These are phyloP conservation scores for Drosophila anomalipes DNA, from an alignment of 2,888 invertebrate genomes.

Conservation along the genomic window DNA sequence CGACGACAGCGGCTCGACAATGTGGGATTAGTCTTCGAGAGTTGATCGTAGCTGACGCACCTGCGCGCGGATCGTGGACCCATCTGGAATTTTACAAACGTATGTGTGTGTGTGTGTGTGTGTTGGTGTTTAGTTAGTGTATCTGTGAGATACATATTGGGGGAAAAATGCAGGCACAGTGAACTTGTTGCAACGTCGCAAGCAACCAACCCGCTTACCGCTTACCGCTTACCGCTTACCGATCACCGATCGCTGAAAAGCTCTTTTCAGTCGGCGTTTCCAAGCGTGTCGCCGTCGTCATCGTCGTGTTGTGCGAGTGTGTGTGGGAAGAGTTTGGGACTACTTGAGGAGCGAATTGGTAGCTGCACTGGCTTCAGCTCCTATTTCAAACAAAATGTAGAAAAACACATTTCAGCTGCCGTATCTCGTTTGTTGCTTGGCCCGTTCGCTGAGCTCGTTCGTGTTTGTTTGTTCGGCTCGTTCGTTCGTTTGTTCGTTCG, in stretches of 20 bases:
- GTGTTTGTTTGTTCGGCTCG: slow-evolving; percentile 24
- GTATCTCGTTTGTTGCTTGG: slow-evolving; percentile 65
- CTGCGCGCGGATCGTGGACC: slow-evolving; percentile 79
- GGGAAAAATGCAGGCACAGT: slow-evolving; percentile 63
- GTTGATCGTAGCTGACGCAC: slow-evolving; percentile 85
- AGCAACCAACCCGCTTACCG: slow-evolving; percentile 26
- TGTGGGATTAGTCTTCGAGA: slow-evolving; percentile 84
- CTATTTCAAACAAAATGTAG: slow-evolving; percentile 85
- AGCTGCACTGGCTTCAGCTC: slow-evolving; percentile 86
- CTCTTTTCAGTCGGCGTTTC: slow-evolving; percentile 69
- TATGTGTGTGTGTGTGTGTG: slow-evolving; percentile 43
- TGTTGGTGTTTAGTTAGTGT: slow-evolving; percentile 38
- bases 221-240: slow-evolving; percentile 12
- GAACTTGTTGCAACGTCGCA: slow-evolving; percentile 77
- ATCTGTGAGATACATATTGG: slow-evolving; percentile 36
- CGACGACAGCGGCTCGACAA: slow-evolving; percentile 58
- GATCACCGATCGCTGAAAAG: slow-evolving; percentile 56
- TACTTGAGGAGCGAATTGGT: slow-evolving; percentile 86
- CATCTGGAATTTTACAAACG: slow-evolving; percentile 60
- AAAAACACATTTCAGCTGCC: slow-evolving; percentile 85
- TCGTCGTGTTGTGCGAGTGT: slow-evolving; percentile 51
- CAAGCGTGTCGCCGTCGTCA: slow-evolving; percentile 36
- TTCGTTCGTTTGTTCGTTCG: slow-evolving; percentile 7
- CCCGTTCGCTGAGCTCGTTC: slow-evolving; percentile 46
- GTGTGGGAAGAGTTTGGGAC: slow-evolving; percentile 86